Conservation (phyloP, 2,113 vertebrate species). For the Alligator mississippiensis region DNA sequence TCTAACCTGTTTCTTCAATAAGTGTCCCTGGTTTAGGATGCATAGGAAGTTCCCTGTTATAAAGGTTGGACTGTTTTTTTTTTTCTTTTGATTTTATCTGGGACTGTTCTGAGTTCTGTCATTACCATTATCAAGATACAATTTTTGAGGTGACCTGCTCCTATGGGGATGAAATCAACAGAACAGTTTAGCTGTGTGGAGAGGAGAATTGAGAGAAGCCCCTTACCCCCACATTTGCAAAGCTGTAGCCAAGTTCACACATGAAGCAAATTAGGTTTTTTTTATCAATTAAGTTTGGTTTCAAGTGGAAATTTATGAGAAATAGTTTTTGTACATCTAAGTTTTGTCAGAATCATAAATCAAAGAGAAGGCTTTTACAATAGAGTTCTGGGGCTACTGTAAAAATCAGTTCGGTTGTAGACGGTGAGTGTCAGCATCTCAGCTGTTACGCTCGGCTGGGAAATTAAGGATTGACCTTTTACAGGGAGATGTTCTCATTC, state of each 20-base stretch:
- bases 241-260: not conserved
- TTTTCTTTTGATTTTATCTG: not conserved
- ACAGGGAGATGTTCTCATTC: not conserved
- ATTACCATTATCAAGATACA: rapidly evolving
- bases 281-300: not conserved
- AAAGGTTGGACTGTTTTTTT: no score
- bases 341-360: no score
- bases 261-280: not conserved
- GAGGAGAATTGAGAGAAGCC: no score
- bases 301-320: not conserved
- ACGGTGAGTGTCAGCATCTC: not conserved
- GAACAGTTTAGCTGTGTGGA: no score
- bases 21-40: not conserved
- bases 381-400: not conserved
- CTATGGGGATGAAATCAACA: rapidly evolving
- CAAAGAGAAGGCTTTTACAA: not conserved
- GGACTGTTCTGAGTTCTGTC: rapidly evolving
- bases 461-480: not conserved
- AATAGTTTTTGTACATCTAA: not conserved
- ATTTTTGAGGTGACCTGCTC: rapidly evolving
- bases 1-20: not conserved
- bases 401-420: not conserved
- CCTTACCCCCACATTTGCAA: not conserved
- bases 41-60: not conserved
- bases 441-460: not conserved